Percentiles rank a stretch among this genome's conserved stretches.
Conservation (phyloP, 2,797 vertebrate genomes). For the Gallinago nigripennis region DNA sequence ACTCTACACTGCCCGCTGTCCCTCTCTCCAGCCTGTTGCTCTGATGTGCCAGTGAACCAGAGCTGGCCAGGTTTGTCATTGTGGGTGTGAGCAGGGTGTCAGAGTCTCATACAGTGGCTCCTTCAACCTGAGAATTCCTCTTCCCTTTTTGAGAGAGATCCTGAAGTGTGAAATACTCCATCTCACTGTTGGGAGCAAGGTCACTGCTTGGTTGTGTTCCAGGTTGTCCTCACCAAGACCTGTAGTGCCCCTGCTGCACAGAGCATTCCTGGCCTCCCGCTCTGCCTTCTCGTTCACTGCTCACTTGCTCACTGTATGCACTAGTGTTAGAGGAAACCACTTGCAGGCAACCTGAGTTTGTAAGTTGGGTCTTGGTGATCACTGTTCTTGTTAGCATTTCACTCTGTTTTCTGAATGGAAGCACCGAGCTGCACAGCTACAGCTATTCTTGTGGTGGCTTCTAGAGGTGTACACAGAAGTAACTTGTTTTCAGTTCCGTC, state of each 20-base stretch:
- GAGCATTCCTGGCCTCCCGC: background rate
- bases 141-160: background rate
- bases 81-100: accelerated
- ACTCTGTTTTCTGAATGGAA: background rate
- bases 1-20: background rate
- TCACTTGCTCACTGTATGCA: accelerated
- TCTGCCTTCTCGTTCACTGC: accelerated
- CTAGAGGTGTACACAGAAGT: background rate
- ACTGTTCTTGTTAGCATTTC: accelerated
- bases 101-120: background rate
- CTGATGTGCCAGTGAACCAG: background rate
- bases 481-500: background rate
- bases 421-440: background rate
- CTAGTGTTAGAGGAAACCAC: background rate
- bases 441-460: background rate
- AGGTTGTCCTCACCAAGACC: background rate
- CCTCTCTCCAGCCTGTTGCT: background rate
- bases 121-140: accelerated
- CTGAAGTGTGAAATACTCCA: background rate
- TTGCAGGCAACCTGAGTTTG: background rate
- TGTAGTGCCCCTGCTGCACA: background rate
- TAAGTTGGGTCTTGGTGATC: background rate
- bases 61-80: background rate
- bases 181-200: background rate
- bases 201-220: accelerated